Base-by-base conservation (phyloP, 2,797 vertebrate genomes). In the Myotis myotis region DNA sequence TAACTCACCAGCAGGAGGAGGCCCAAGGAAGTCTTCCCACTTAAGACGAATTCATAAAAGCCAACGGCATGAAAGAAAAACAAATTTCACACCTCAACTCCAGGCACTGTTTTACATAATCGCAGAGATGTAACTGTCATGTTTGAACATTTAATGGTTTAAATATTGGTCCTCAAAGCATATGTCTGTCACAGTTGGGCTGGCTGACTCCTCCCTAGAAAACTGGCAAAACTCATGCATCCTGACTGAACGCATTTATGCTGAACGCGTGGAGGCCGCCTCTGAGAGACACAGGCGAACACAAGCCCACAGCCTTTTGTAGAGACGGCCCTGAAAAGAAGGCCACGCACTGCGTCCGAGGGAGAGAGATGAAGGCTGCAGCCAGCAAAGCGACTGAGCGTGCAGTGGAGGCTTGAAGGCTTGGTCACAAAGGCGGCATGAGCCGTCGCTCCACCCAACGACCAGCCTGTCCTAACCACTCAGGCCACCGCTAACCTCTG, bases 61-160 rank as follows among this genome's bases (percentile, higher is more conserved):
- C 30, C 75, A 93, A 79, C 81, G 74, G 91, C 81, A 49, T 25
- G 70, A 57, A 66, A 86, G 15, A 71, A 49, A 64, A 86, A 89
- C 44, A 83, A 57, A 44, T 28, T 71, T 92, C 33, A 49, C 33
- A 85, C 90, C 86, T 94, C 55, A 3, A 60, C 87, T 85, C 53
- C 89, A 91, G 87, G 87, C 36, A 0, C 41, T 68, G 30, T 36
- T 93, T 68, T 64, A 70, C 88, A 92, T 55, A 70, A 89, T 79
- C 71, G 76, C 89, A 84, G 89, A 93, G 62, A 86, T 3, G 15
- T 55, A 62, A 87, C 44, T n/a, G 13, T 16, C 55, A 38, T 62
- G 23, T 87, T 47, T 76, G 38, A 86, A 89, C 60, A 25, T 70
- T 68, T 41, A 76, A 78, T 44, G 70, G 76, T 66, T 93, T 62